These are phyloP conservation scores for Cladopsammia gracilis DNA, from an alignment of 64 coral and sea anemone genomes.

Conservation along the genomic window DNA sequence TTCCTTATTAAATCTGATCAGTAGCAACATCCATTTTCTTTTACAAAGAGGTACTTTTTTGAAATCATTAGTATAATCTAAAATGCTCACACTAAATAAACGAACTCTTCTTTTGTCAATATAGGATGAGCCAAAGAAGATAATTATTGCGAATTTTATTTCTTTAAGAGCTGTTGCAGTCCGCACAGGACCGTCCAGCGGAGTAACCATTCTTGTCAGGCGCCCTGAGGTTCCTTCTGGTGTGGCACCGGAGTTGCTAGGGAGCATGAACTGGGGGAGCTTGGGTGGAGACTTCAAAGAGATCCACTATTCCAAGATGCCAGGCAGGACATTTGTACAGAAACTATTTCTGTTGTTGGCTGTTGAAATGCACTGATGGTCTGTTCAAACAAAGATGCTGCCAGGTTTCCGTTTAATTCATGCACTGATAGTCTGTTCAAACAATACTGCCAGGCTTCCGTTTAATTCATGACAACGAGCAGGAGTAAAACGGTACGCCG, in stretches of 20 bases:
- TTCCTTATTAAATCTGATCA: no score
- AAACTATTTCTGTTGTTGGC: conserved; percentile 71
- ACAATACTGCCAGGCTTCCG: background rate
- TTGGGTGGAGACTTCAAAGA: conserved; percentile 80
- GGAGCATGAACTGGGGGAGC: conserved; percentile 69
- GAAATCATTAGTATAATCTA: no score
- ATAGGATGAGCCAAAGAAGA: no score
- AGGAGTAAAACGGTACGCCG: no score
- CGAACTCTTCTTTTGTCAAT: no score
- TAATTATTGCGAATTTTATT: background rate
- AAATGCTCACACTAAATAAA: no score
- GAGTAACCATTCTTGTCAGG: conserved; percentile 62
- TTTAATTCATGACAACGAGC: no score
- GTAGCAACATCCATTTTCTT: no score
- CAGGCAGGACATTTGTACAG: conserved; percentile 88
- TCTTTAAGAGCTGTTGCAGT: conserved; percentile 75
- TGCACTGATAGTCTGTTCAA: no score
- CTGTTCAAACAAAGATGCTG: background rate
- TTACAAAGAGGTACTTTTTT: no score
- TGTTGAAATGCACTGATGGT: conserved; percentile 44
- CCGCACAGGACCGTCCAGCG: conserved; percentile 68
- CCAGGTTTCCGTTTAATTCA: background rate
- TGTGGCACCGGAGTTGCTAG: conserved; percentile 65
- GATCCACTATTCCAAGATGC: conserved; percentile 81
- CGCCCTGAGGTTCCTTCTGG: conserved; percentile 50